phyloP scores from a whole-genome alignment of 2,113 vertebrate species.

The Vombatus ursinus region DNA sequence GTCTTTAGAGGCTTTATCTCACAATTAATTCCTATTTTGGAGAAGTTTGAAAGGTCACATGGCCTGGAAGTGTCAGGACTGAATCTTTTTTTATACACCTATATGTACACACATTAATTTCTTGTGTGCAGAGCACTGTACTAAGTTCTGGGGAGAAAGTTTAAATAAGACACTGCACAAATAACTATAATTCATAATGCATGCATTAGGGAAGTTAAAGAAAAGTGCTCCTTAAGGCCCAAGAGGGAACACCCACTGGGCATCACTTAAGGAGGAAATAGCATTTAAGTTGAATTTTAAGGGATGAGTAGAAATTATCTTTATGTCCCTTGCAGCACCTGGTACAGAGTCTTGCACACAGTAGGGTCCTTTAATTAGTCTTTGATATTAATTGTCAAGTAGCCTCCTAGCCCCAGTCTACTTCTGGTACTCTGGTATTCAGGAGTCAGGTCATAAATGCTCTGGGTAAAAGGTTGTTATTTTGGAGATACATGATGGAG shows the following conservation, averaged over 20 bases:
- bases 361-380: background rate
- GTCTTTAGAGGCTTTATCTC: background rate
- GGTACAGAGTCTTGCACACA: background rate
- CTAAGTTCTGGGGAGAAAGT: background rate
- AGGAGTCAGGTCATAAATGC: background rate
- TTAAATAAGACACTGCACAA: background rate
- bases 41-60: too few species aligned
- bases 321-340: background rate
- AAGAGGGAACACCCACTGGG: too few species aligned
- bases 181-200: background rate
- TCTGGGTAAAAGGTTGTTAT: background rate
- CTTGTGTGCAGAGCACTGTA: background rate
- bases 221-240: background rate
- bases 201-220: background rate
- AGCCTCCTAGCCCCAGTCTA: background rate
- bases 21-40: background rate
- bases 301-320: background rate
- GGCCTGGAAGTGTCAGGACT: background rate
- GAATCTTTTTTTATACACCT: too few species aligned
- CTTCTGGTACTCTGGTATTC: background rate
- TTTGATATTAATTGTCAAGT: background rate
- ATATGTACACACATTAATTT: background rate
- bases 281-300: background rate
- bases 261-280: background rate
- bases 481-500: background rate